A percentile compares a stretch with the other conserved stretches of the same genome.
Evolutionary conservation across 2,113 vertebrate genomes (phyloP).

Genomic region (Cichladusa arquata): DNA sequence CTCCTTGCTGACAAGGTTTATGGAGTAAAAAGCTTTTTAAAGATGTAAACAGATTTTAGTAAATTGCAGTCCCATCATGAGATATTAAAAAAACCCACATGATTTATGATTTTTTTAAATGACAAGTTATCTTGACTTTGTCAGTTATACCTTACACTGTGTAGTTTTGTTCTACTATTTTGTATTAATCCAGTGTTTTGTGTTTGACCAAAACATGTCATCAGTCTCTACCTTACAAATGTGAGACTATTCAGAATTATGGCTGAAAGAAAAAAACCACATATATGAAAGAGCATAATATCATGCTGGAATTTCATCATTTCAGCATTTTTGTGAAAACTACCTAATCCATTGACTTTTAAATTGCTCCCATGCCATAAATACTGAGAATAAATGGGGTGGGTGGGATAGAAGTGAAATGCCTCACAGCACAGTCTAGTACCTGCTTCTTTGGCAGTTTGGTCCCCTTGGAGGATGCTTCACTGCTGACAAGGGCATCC

Average conservation of each 20-base stretch:
- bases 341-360: background rate
- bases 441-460: background rate
- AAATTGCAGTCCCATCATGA: background rate
- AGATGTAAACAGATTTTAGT: background rate
- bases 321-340: background rate
- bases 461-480: background rate
- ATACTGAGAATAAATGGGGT: background rate
- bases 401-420: background rate
- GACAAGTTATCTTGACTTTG: slow-evolving; percentile 7
- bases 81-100: background rate
- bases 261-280: background rate
- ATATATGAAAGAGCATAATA: background rate
- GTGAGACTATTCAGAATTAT: background rate
- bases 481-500: background rate
- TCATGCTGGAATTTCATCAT: background rate
- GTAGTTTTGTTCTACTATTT: slow-evolving; percentile 14
- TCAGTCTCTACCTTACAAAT: background rate
- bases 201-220: slow-evolving; percentile 37
- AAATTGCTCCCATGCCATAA: background rate
- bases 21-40: background rate
- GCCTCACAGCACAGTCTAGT: background rate
- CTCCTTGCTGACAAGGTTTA: background rate
- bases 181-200: slow-evolving; percentile 12
- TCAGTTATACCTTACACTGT: background rate
- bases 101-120: background rate